Conservation (phyloP, 2,113 vertebrate species). For the Chunga burmeisteri region DNA sequence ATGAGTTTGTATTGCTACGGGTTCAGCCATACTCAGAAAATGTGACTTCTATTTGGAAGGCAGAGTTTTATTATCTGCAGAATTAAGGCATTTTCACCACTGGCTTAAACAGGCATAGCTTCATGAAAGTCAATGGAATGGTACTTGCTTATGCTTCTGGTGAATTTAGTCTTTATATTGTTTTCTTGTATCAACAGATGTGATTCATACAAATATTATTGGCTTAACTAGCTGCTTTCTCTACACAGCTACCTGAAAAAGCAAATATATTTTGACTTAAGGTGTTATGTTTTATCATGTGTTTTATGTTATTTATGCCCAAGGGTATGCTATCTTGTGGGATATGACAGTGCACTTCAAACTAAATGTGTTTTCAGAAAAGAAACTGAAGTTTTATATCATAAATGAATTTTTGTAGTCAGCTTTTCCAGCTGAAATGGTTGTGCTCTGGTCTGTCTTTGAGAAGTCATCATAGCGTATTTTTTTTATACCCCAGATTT, state of each 20-base stretch:
- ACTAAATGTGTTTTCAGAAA: conserved; percentile 45
- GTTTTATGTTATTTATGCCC: conserved; percentile 50
- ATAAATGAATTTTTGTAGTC: conserved; percentile 24
- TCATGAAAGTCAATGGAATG: neutral
- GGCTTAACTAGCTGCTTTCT: conserved; percentile 45
- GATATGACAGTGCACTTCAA: conserved; percentile 42
- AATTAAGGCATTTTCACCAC: neutral
- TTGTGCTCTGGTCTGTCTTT: neutral
- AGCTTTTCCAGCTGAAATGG: neutral
- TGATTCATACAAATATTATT: conserved; percentile 37
- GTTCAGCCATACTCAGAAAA: neutral
- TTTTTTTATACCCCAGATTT: neutral
- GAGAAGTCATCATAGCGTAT: neutral
- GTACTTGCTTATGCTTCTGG: neutral
- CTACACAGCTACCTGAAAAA: conserved; percentile 1
- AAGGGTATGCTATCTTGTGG: conserved; percentile 11
- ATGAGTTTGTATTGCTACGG: neutral
- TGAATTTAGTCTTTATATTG: conserved; percentile 10
- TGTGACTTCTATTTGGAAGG: neutral
- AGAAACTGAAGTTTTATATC: conserved; percentile 12
- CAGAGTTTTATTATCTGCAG: neutral
- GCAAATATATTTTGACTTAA: conserved; percentile 24
- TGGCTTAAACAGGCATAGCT: neutral
- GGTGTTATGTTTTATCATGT: conserved; percentile 25
- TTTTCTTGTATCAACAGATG: conserved; percentile 18